Evolutionary conservation across 1,140 invertebrate genomes (phyloP), one percentile per base, ranked within the genome.

Genomic region (Penaeus indicus): DNA sequence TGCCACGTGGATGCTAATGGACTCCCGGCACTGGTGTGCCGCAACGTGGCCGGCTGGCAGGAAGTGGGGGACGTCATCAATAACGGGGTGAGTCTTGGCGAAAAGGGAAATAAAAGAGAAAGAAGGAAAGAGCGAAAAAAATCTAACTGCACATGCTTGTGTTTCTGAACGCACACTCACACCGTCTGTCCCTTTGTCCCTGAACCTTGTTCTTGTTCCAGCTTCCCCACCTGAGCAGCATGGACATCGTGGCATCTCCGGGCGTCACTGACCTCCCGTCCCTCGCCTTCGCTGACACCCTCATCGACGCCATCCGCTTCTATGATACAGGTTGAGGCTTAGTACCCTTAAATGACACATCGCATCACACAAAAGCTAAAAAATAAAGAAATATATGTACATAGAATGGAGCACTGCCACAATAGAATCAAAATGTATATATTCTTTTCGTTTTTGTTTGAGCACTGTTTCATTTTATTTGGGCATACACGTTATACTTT

Each of bases 211-310:
- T 22, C 21, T 13, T 63, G n/a, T 42, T 38, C 25, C 81, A 84
- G 81, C 63, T 84, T 32, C 32, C 62, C 4, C 42, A 84, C 60
- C 18, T 84, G 47, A 63, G 60, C 32, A 84, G 81, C 47, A 64
- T 84, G 81, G 81, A 84, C 81, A 84, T 84, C 63, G 67, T 84
- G 11, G 27, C n/a, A 18, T 84, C 81, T 22, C 81, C 81, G 10
- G 62, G 63, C 11, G 13, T 84, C 60, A 84, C 81, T 32, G 81
- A 84, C 38, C 61, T 84, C 21, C 81, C 81, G 63, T 32, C 81
- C 3, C 67, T 42, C 42, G 81, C 81, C 60, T 84, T 84, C 32
- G 81, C 81, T 10, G 61, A 84, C 38, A 64, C 67, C 13, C 19
- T 25, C 32, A 63, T 84, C 19, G 81, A 63, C 38, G 81, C 81